Percentiles rank a stretch among this genome's conserved stretches.
Conservation (phyloP, 2,797 vertebrate genomes). For the Varecia variegata region DNA sequence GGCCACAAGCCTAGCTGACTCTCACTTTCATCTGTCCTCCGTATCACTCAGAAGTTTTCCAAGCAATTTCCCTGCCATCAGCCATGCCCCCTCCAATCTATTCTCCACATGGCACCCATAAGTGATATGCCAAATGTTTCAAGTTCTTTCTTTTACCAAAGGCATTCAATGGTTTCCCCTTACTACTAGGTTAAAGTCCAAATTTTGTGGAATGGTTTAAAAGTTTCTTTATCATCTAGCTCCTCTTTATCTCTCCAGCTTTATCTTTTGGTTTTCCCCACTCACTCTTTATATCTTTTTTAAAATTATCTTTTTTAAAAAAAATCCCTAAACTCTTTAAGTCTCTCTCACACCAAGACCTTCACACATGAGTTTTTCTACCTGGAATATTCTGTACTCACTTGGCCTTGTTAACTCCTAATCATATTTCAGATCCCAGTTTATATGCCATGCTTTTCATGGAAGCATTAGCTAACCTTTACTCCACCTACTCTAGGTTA, state of each 20-base stretch:
- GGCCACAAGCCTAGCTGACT: neutral
- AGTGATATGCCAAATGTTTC: neutral
- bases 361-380: neutral
- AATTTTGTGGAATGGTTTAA: neutral
- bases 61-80: neutral
- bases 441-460: neutral
- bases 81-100: neutral
- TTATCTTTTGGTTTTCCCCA: neutral
- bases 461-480: neutral
- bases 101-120: neutral
- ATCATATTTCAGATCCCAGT: neutral
- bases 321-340: neutral
- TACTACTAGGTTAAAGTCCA: neutral
- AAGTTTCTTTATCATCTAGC: neutral
- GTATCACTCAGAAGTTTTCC: neutral
- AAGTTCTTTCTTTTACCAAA: neutral
- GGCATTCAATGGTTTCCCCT: neutral
- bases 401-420: neutral
- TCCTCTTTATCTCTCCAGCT: neutral
- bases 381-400: neutral
- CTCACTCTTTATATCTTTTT: neutral
- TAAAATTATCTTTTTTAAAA: neutral
- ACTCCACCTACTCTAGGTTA: neutral
- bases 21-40: neutral
- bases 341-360: neutral